phyloP scores from a whole-genome alignment of 1,140 invertebrate species.

The Apis laboriosa region DNA sequence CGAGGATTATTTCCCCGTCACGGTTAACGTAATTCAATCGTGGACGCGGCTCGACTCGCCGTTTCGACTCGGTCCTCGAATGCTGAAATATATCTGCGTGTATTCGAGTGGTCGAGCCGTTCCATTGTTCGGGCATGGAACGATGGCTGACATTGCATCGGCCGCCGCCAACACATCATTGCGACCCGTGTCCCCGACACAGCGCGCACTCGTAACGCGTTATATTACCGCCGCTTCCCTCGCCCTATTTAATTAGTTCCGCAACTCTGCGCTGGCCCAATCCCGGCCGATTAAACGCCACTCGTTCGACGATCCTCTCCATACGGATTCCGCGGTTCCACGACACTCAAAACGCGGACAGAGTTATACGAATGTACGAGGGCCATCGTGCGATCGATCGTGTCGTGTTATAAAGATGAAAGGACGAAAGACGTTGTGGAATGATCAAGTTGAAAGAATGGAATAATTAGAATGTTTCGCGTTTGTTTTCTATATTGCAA shows the following conservation, averaged over 20 bases:
- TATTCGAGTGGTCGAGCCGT: conserved; percentile 19
- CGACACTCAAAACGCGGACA: neutral
- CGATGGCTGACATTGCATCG: conserved; percentile 9
- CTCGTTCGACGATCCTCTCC: neutral
- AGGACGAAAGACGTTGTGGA: too few relatives aligned
- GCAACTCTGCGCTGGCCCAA: conserved; percentile 17
- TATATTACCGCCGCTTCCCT: conserved; percentile 45
- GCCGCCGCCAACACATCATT: conserved; percentile 30
- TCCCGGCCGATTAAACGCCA: conserved; percentile 22
- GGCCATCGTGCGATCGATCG: too few relatives aligned
- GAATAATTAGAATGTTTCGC: too few relatives aligned
- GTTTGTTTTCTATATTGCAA: too few relatives aligned
- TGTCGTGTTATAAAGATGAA: neutral
- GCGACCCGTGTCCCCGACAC: conserved; percentile 12
- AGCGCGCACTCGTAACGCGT: conserved; percentile 36
- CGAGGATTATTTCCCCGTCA: conserved; percentile 36
- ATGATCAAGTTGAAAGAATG: too few relatives aligned
- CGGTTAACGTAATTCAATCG: conserved; percentile 42
- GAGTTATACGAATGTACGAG: too few relatives aligned
- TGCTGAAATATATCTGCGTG: conserved; percentile 26
- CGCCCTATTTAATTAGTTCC: conserved; percentile 57
- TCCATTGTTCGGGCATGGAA: conserved; percentile 24
- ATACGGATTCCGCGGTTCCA: neutral
- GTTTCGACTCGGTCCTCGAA: conserved; percentile 11
- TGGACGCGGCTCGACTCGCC: conserved; percentile 1